Conservation (phyloP, 2,888 invertebrate genomes). For the Acanthacorydalis orientalis region DNA sequence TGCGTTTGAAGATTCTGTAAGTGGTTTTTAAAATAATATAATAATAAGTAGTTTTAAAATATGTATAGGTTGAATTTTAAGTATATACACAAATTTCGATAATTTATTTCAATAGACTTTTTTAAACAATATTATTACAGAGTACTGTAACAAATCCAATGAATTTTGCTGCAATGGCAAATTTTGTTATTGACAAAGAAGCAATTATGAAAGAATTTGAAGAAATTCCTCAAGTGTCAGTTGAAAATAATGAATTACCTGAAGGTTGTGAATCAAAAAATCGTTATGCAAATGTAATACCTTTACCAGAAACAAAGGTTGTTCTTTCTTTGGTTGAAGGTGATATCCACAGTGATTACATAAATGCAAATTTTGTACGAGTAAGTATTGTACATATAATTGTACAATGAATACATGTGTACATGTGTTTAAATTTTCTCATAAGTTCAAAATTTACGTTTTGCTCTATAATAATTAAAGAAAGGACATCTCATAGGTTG, state of each 20-base stretch:
- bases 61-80: neutral
- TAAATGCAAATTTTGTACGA: conserved; percentile 84
- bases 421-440: too few relatives aligned
- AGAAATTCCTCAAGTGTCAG: conserved; percentile 62
- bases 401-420: neutral
- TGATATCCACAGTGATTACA: conserved; percentile 72
- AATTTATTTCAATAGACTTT: conserved; percentile 7
- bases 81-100: too few relatives aligned
- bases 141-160: conserved; percentile 55
- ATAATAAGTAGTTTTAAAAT: neutral
- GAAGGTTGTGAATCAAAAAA: conserved; percentile 81
- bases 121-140: conserved; percentile 19
- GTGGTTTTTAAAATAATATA: conserved; percentile 11
- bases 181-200: conserved; percentile 51
- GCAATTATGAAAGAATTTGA: conserved; percentile 68
- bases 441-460: too few relatives aligned
- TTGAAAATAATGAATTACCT: conserved; percentile 67
- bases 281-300: conserved; percentile 87
- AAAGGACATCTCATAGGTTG: too few relatives aligned
- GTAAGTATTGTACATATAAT: conserved; percentile 35
- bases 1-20: conserved; percentile 76
- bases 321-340: conserved; percentile 51
- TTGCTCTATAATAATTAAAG: too few relatives aligned
- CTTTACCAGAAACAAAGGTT: conserved; percentile 80
- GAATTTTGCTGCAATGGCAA: conserved; percentile 59